Percentiles rank a stretch among this genome's conserved stretches.
phyloP scores from a whole-genome alignment of 2,888 invertebrate genomes.

The Ctenicera cuprea region DNA sequence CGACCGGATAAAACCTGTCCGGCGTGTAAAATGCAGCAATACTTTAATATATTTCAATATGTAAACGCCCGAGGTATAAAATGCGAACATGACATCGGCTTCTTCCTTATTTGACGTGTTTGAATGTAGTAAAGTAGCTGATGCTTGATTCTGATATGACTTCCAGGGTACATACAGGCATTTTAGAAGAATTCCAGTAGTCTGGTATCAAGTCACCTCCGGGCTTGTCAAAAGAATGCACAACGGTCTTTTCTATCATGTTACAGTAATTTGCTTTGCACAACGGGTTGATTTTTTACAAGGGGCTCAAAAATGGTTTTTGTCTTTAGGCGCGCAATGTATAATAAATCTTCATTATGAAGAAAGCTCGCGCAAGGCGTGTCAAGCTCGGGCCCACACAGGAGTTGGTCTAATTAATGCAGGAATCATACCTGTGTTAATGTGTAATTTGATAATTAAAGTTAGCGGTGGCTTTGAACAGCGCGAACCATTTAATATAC shows the following conservation, averaged over 20 bases:
- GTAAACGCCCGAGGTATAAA: constrained; percentile 42
- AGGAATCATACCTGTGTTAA: constrained; percentile 65
- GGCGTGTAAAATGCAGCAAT: constrained; percentile 32
- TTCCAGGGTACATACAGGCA: constrained; percentile 32
- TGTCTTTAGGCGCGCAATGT: constrained; percentile 46
- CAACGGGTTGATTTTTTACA: neutral
- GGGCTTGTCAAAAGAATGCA: constrained; percentile 29
- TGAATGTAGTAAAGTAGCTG: constrained; percentile 35
- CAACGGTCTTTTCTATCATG: neutral
- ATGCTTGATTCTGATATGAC: constrained; percentile 37
- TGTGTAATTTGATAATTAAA: constrained; percentile 68
- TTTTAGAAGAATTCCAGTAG: constrained; percentile 59
- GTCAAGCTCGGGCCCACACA: constrained; percentile 62
- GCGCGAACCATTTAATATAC: constrained; percentile 65
- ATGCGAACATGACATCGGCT: constrained; percentile 55
- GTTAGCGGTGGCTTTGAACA: constrained; percentile 64
- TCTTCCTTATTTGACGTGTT: constrained; percentile 54
- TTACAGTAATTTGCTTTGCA: constrained; percentile 17
- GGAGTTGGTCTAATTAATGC: constrained; percentile 65
- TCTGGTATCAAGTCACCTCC: constrained; percentile 58
- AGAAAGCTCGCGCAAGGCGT: constrained; percentile 63
- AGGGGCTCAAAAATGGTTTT: neutral
- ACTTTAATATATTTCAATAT: constrained; percentile 50
- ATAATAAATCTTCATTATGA: constrained; percentile 63
- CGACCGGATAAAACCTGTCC: constrained; percentile 40